Evolutionary conservation across 2,888 invertebrate species (phyloP), one percentile per base, ranked within the genome.

Genomic region (Mystacides longicornis): DNA sequence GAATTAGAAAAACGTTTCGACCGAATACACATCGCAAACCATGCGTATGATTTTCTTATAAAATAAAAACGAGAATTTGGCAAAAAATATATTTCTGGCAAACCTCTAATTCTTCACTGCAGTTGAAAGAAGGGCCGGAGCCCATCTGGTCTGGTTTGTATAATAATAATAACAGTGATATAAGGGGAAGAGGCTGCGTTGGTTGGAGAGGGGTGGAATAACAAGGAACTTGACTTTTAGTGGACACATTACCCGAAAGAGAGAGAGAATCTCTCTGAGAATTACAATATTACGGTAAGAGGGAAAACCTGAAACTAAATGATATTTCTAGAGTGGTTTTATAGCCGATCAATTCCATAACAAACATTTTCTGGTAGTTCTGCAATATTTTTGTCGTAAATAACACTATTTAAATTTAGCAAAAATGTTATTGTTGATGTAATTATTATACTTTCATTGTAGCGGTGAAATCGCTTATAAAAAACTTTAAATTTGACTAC

Each of bases 161-260:
- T 51, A 56, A 59, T 3, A n/a, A 37, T 14, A 37, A 37, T 14
- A 16, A 16, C 21, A n/a, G 19, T 3, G 50, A 52, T 42, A 51
- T 31, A 46, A 57, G 48, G 52, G 54, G 47, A 54, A 54, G 54
- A 37, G 54, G 51, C 22, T 18, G 18, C 31, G 7, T 14, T 20
- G 49, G 4, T 46, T 21, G 33, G 51, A 37, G 54, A 47, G 46
- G 51, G 50, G 47, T 23, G 50, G 55, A 57, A 59, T 59, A 59
- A 59, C 59, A 59, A 59, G 59, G 57, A 59, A 59, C 59, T 59
- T 59, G 59, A 59, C 59, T 59, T 59, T 59, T 59, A 59, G 59
- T 59, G 59, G 59, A 59, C 57, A 57, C 59, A 59, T 59, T 59
- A 59, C 54, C 20, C 14, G 45, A 37, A 27, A 27, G 56, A 42